Conservation (phyloP, 2,113 vertebrate species). For the Peromyscus leucopus region DNA sequence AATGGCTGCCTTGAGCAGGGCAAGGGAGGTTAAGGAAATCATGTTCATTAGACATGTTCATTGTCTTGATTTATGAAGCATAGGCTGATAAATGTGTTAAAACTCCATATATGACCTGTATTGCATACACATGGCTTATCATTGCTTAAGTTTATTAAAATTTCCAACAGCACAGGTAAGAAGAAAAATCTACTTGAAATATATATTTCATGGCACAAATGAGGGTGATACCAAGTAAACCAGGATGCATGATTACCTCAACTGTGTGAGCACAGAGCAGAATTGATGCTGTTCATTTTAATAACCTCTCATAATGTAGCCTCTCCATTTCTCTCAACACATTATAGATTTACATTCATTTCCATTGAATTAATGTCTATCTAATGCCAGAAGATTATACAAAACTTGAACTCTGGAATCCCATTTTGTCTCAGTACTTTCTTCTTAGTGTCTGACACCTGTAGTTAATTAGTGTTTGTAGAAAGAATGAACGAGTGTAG, state of each 20-base stretch:
- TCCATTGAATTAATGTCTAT: constrained; percentile 38
- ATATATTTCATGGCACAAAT: not conserved
- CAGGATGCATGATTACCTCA: not conserved
- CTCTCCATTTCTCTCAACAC: not conserved
- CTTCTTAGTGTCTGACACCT: not conserved
- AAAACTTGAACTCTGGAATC: not conserved
- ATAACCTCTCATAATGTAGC: not conserved
- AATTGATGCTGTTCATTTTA: not conserved
- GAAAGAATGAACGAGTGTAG: constrained; percentile 19
- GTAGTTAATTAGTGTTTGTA: not conserved
- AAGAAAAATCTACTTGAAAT: not conserved
- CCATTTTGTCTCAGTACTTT: not conserved
- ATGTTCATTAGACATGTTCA: not conserved
- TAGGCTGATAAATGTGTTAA: not conserved
- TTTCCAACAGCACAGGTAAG: not conserved
- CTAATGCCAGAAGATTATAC: not conserved
- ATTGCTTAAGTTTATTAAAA: not conserved
- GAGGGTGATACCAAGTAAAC: not conserved
- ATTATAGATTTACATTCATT: constrained; percentile 29
- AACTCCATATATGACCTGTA: not conserved
- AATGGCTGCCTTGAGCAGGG: not conserved
- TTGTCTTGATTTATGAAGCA: not conserved
- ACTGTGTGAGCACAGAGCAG: not conserved
- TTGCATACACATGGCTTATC: not conserved
- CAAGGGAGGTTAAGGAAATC: not conserved